Evolutionary conservation across 2,797 vertebrate species (phyloP).

Genomic region (Fundulus diaphanus): DNA sequence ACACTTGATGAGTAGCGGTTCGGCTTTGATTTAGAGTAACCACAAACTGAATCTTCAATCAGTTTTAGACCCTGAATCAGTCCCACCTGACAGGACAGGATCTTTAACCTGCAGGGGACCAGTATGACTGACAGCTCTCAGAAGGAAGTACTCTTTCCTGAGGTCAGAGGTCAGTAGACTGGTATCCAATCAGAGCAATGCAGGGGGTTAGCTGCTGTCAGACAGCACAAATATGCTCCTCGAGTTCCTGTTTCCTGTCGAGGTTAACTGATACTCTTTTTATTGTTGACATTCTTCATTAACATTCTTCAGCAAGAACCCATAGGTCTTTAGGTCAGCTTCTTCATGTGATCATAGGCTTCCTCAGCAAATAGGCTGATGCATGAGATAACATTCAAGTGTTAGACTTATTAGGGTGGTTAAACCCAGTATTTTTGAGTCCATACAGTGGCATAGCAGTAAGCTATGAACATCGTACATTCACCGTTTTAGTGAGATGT

Average conservation of each 20-base stretch:
- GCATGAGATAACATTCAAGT: too few relatives aligned
- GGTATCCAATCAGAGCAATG: conserved; percentile 30
- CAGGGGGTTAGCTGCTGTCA: conserved; percentile 34
- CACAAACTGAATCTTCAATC: background rate
- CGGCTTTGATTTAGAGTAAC: background rate
- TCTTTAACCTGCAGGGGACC: conserved; percentile 19
- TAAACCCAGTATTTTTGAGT: background rate
- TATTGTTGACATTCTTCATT: background rate
- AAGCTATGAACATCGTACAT: background rate
- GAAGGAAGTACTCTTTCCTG: conserved; percentile 20
- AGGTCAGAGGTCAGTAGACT: conserved; percentile 43
- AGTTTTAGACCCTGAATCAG: background rate
- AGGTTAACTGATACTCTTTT: background rate
- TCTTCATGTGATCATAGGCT: background rate
- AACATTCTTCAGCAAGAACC: background rate
- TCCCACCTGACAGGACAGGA: conserved; percentile 12
- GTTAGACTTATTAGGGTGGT: background rate
- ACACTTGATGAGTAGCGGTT: background rate
- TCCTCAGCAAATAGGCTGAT: background rate
- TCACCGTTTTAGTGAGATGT: background rate
- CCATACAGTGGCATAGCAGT: background rate
- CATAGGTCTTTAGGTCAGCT: background rate
- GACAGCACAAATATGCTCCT: conserved; percentile 41
- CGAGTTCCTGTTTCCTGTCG: conserved; percentile 27
- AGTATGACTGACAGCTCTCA: conserved; percentile 40